These are phyloP conservation scores for Agriopis marginaria DNA, from an alignment of 2,888 invertebrate genomes.

Conservation along the genomic window DNA sequence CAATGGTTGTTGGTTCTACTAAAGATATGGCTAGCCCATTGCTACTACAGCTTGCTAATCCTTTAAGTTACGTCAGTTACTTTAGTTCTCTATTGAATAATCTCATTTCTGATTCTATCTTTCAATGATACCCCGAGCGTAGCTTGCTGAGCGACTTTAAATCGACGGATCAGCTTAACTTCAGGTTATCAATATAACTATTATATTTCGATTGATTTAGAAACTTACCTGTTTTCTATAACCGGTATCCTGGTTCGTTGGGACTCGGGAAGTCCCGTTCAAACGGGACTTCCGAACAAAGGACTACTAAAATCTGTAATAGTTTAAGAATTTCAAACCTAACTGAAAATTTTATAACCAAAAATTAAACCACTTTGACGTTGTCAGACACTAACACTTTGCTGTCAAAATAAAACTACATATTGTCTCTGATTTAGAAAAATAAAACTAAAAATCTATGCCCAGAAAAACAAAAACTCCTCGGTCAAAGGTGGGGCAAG, in stretches of 20 bases:
- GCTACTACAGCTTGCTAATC: too few species aligned
- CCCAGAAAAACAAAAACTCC: background rate
- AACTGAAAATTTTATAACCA: conserved; percentile 10
- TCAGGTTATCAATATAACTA: background rate
- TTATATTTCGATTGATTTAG: background rate
- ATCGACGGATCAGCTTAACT: too few species aligned
- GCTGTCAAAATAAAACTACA: too few species aligned
- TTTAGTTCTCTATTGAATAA: too few species aligned
- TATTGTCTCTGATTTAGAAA: background rate
- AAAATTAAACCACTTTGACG: background rate
- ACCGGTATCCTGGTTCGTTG: background rate
- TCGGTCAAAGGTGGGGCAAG: too few species aligned
- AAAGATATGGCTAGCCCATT: too few species aligned
- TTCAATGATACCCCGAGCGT: too few species aligned
- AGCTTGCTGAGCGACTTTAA: too few species aligned
- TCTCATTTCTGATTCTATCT: too few species aligned
- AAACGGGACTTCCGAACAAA: conserved; percentile 49
- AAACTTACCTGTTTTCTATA: conserved; percentile 1
- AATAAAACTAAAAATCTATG: background rate
- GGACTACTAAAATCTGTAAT: conserved; percentile 22
- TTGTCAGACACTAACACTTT: background rate
- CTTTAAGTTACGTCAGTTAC: too few species aligned
- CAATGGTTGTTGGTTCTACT: too few species aligned
- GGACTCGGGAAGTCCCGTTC: conserved; percentile 49
- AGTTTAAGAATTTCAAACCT: background rate